Base-by-base conservation (phyloP, 2,888 invertebrate species). In the Dryomyza anilis region DNA sequence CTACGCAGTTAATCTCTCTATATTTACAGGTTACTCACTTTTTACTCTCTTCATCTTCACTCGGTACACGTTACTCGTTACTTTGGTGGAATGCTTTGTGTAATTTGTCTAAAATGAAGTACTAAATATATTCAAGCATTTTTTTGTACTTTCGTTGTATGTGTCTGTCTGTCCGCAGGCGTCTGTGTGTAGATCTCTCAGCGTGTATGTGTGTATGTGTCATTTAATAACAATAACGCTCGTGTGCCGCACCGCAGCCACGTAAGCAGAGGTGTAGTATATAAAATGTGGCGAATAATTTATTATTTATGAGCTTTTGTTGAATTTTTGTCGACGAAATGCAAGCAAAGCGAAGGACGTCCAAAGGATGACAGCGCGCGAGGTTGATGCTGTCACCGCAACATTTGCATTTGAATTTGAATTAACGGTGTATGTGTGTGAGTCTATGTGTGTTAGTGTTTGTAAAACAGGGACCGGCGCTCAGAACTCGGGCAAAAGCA, bases 251-350 rank as follows among this genome's bases (percentile, higher is more conserved):
- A 12, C 39, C 3, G 30, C 29, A 30, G 53, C 33, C 30, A 30
- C 23, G 29, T 30, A 48, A 30, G 55, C 46, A 16, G 8, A 30
- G 5, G 14, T 46, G 16, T n/a, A 23, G 23, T 45, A 45, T 61
- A 66, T 67, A 63, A 67, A 66, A 64, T 67, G 65, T 65, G 60
- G 60, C 64, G 65, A 66, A 69, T 70, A 70, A 72, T 72, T 72
- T 70, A 72, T 70, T 70, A 72, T 70, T 72, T 72, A 70, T 70
- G 70, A 70, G 69, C 63, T 67, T 71, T 69, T 67, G 71, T 59
- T 67, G 67, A 61, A 69, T 69, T 69, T 64, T n/a, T n/a, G n/a
- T 71, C 71, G 33, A 33, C 16, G 25, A 30, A 21, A 21, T 29
- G 29, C 21, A 12, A 7, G 1, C 30, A 45, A 43, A 16, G 14